Percentiles rank a stretch among this genome's conserved stretches.
phyloP scores from a whole-genome alignment of 2,888 invertebrate genomes.

The Cerceris rybyensis region DNA sequence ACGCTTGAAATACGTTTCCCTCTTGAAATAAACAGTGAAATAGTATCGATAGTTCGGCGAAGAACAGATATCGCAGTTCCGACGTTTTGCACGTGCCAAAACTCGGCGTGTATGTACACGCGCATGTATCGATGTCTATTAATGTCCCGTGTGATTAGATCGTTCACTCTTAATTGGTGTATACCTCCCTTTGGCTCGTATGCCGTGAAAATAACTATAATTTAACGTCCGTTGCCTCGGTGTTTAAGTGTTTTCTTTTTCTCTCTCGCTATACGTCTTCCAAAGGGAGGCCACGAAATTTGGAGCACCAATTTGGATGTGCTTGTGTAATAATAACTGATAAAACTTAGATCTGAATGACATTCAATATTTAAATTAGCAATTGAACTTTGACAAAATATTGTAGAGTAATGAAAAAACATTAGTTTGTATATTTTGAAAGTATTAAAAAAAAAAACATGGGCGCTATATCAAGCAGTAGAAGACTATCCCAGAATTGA shows the following conservation, averaged over 20 bases:
- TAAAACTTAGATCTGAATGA: no score
- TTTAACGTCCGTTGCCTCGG: slow-evolving; percentile 13
- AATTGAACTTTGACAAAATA: no score
- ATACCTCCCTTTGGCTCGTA: slow-evolving; percentile 25
- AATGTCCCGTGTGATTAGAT: slow-evolving; percentile 29
- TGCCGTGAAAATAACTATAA: slow-evolving; percentile 30
- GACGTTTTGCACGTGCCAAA: slow-evolving; percentile 31
- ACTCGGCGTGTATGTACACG: slow-evolving; percentile 12
- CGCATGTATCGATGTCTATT: slow-evolving; percentile 18
- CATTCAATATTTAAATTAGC: no score
- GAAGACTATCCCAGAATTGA: no score
- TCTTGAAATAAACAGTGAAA: slow-evolving; percentile 36
- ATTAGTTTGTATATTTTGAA: no score
- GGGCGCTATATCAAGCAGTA: no score
- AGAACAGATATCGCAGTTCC: slow-evolving; percentile 6
- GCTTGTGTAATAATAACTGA: no score
- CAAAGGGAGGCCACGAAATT: no score
- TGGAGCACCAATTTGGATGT: no score
- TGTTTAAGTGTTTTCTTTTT: slow-evolving; percentile 29
- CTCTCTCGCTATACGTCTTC: not conserved
- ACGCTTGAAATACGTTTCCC: slow-evolving; percentile 28
- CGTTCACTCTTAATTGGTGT: slow-evolving; percentile 47
- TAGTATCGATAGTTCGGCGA: slow-evolving; percentile 17
- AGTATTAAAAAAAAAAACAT: no score
- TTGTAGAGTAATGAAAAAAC: no score